A percentile compares a stretch with the other conserved stretches of the same genome.
Evolutionary conservation across 2,797 vertebrate species (phyloP).

Genomic region (Acrocephalus scirpaceus): DNA sequence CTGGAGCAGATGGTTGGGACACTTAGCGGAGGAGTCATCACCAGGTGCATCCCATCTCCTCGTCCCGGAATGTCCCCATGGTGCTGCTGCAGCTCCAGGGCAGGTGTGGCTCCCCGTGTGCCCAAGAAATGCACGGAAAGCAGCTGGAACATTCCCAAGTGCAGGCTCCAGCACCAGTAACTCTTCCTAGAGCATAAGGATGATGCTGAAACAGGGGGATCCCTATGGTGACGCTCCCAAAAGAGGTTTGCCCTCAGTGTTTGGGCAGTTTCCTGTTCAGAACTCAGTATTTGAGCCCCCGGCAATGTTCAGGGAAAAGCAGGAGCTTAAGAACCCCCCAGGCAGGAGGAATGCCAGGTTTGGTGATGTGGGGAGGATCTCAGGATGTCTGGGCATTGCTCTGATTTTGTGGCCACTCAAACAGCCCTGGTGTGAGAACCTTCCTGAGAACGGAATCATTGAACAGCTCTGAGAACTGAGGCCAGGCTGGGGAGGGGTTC

Average conservation of each 20-base stretch:
- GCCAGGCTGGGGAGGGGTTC: neutral
- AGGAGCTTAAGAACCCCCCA: fast-evolving
- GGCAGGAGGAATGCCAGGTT: neutral
- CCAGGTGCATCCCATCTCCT: neutral
- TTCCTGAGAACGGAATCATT: neutral
- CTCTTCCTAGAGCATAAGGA: neutral
- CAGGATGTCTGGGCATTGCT: neutral
- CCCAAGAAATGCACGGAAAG: fast-evolving
- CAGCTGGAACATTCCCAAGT: neutral
- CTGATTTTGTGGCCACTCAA: neutral
- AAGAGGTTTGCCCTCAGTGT: neutral
- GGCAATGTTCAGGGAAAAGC: fast-evolving
- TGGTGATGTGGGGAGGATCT: neutral
- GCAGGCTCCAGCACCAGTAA: neutral
- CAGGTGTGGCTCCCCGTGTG: neutral
- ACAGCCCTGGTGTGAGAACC: neutral
- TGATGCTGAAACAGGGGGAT: fast-evolving
- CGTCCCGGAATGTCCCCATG: neutral
- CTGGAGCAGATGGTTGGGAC: neutral
- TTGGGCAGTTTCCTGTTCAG: neutral
- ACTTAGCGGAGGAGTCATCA: neutral
- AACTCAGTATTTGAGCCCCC: neutral
- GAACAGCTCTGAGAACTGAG: neutral
- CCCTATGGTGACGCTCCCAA: fast-evolving
- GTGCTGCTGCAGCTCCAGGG: neutral